Evolutionary conservation across 1,140 invertebrate genomes (phyloP).

Genomic region (Papilio aristodemus): DNA sequence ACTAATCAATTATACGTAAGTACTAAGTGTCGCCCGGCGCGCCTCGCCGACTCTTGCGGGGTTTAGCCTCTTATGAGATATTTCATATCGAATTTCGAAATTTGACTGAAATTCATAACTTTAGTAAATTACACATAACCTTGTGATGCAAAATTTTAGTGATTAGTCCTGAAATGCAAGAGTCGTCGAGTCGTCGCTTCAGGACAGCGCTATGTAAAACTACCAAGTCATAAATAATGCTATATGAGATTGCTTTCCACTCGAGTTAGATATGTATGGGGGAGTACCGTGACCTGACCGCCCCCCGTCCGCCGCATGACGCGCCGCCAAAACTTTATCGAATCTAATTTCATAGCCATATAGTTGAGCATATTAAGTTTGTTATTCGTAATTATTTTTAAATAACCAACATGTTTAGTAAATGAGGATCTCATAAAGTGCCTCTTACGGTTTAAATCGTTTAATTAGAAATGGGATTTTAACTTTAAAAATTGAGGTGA

Average conservation of each 20-base stretch:
- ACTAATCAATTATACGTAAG: slow-evolving; percentile 54
- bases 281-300: slow-evolving; percentile 49
- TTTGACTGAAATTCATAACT: background rate
- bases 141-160: background rate
- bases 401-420: background rate
- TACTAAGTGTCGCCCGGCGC: slow-evolving; percentile 41
- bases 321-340: slow-evolving; percentile 30
- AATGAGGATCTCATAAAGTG: background rate
- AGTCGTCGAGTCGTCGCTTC: slow-evolving; percentile 24
- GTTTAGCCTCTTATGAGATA: background rate
- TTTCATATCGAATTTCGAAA: background rate
- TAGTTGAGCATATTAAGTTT: background rate
- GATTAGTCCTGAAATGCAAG: slow-evolving; percentile 21
- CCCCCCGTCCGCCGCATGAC: slow-evolving; percentile 48
- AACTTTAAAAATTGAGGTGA: slow-evolving; percentile 18
- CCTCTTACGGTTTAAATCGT: too few relatives aligned
- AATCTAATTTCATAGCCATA: background rate
- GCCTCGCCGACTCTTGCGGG: background rate
- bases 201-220: slow-evolving; percentile 41
- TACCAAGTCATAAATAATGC: slow-evolving; percentile 63
- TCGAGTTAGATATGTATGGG: slow-evolving; percentile 68
- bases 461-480: background rate
- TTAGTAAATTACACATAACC: background rate
- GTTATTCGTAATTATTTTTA: background rate
- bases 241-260: slow-evolving; percentile 66